These are phyloP conservation scores for Acronicta alni DNA, from an alignment of 2,888 invertebrate genomes.

Conservation along the genomic window DNA sequence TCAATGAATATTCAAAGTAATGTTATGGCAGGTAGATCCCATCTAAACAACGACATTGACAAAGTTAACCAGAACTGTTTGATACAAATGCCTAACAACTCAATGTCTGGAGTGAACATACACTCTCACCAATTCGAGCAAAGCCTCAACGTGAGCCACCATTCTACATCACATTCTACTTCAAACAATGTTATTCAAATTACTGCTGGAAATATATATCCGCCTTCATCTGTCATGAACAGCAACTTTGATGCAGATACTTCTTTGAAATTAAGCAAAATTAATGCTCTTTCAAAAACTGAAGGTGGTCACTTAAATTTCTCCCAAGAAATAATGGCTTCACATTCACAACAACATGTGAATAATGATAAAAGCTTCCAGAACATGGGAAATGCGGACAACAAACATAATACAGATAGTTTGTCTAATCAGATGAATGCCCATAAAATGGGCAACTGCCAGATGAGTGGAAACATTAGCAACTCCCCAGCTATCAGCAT, in stretches of 20 bases:
- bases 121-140: slow-evolving; percentile 83
- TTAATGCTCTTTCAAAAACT: slow-evolving; percentile 83
- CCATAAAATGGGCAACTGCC: slow-evolving; percentile 84
- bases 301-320: slow-evolving; percentile 86
- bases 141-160: slow-evolving; percentile 78
- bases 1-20: slow-evolving; percentile 76
- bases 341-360: slow-evolving; percentile 83
- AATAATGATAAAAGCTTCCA: slow-evolving; percentile 85
- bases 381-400: slow-evolving; percentile 80
- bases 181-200: slow-evolving; percentile 86
- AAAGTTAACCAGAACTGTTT: slow-evolving; percentile 80
- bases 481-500: slow-evolving; percentile 82
- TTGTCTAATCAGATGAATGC: slow-evolving; percentile 78
- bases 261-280: slow-evolving; percentile 84
- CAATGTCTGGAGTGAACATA: slow-evolving; percentile 71
- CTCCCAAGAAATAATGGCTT: slow-evolving; percentile 85
- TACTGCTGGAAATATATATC: slow-evolving; percentile 84
- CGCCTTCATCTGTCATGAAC: slow-evolving; percentile 79
- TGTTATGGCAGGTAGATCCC: slow-evolving; percentile 68
- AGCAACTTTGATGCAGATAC: slow-evolving; percentile 85
- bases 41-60: slow-evolving; percentile 75
- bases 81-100: slow-evolving; percentile 74
- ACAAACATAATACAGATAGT: slow-evolving; percentile 75
- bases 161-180: slow-evolving; percentile 76
- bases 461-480: slow-evolving; percentile 77